A percentile compares a stretch with the other conserved stretches of the same genome.
Conservation (phyloP, 2,888 invertebrate genomes). For the Leptarthrus brevirostris region DNA sequence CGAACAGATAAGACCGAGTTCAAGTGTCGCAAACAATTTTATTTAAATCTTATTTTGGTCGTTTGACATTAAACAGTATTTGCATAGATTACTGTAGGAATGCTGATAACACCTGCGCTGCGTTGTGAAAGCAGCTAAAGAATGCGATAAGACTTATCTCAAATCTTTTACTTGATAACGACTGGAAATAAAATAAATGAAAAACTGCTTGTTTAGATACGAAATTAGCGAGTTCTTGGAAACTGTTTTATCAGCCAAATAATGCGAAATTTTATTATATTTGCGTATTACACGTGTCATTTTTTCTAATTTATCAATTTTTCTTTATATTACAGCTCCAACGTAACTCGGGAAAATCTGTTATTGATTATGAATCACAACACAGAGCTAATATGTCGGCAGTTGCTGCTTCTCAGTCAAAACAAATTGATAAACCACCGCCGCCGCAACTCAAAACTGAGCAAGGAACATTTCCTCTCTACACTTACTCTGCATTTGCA, state of each 20-base stretch:
- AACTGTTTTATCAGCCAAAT: neutral
- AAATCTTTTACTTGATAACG: neutral
- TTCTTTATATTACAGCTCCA: conserved; percentile 48
- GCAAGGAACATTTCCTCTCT: conserved; percentile 71
- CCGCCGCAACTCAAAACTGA: conserved; percentile 70
- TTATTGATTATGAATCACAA: conserved; percentile 51
- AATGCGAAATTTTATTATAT: neutral
- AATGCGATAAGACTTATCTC: conserved; percentile 19
- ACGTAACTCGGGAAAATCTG: conserved; percentile 48
- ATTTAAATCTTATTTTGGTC: too few relatives aligned
- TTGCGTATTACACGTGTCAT: neutral
- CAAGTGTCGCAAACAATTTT: too few relatives aligned
- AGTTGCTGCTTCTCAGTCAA: conserved; percentile 43
- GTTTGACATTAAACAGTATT: neutral
- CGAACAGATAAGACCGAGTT: too few relatives aligned
- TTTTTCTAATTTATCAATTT: neutral
- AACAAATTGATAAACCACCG: conserved; percentile 58
- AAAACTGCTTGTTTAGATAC: too few relatives aligned
- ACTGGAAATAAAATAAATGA: too few relatives aligned
- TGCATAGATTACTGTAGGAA: conserved; percentile 15
- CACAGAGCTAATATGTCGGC: conserved; percentile 44
- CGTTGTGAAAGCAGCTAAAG: conserved; percentile 6
- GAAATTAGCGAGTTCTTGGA: neutral
- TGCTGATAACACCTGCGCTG: neutral
- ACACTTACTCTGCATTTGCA: conserved; percentile 69